Percentiles rank a stretch among this genome's conserved stretches.
phyloP scores from a whole-genome alignment of 2,113 vertebrate species.

The Zosterops borbonicus region DNA sequence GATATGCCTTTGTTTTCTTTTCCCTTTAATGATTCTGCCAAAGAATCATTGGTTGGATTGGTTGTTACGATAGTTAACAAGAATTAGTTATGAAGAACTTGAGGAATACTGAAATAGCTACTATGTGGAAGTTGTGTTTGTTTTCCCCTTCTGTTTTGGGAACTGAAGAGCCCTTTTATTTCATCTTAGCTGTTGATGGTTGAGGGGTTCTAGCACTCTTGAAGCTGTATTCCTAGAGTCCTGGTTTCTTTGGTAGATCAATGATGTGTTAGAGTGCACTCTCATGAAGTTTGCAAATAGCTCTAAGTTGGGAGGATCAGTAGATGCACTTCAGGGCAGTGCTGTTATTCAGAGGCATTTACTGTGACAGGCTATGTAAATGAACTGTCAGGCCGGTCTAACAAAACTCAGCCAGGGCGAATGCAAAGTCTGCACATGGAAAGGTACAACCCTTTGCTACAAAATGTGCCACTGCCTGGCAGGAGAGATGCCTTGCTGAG shows the following conservation, averaged over 20 bases:
- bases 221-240: not conserved
- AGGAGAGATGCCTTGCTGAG: not conserved
- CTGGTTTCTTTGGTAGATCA: not conserved
- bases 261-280: not conserved
- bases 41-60: not conserved
- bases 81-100: not conserved
- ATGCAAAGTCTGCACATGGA: not conserved
- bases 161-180: not conserved
- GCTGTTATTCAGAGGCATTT: not conserved
- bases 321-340: not conserved
- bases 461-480: not conserved
- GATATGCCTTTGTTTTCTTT: not conserved
- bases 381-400: not conserved
- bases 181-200: not conserved
- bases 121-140: not conserved
- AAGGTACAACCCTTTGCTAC: not conserved
- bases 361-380: not conserved
- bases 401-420: not conserved
- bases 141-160: not conserved
- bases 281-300: not conserved
- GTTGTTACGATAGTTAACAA: not conserved
- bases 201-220: not conserved
- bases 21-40: not conserved
- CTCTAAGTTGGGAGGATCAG: not conserved
- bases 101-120: not conserved